phyloP scores from a whole-genome alignment of 2,113 vertebrate genomes.

The Casuarius casuarius region DNA sequence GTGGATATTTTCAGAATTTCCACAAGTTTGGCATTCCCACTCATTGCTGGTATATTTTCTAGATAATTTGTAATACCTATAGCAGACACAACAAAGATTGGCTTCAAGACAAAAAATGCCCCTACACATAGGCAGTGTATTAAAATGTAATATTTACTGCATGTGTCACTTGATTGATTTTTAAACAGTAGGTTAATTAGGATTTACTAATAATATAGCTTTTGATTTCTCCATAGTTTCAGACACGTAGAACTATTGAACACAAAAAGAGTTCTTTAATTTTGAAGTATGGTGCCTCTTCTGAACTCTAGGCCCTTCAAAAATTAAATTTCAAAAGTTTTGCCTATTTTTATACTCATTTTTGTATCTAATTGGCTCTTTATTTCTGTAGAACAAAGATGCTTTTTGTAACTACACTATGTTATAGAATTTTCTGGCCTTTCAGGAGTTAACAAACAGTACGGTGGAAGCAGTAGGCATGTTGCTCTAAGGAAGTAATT shows the following conservation, averaged over 20 bases:
- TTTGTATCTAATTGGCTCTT: not conserved
- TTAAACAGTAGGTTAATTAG: not conserved
- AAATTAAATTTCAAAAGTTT: not conserved
- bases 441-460: not conserved
- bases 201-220: not conserved
- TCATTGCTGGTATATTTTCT: not conserved
- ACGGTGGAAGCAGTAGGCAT: not conserved
- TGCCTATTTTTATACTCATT: not conserved
- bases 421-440: accelerated
- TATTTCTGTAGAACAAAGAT: not conserved
- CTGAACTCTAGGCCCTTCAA: not conserved
- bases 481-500: not conserved
- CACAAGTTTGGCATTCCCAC: accelerated
- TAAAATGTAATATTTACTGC: not conserved
- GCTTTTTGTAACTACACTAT: not conserved
- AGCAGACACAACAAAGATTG: not conserved
- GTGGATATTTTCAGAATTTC: not conserved
- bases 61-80: not conserved
- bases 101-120: not conserved
- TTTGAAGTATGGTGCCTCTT: not conserved
- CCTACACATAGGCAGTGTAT: accelerated
- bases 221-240: not conserved
- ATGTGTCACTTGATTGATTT: not conserved
- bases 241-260: not conserved
- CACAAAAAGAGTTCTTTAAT: not conserved